A percentile compares a stretch with the other conserved stretches of the same genome.
Conservation (phyloP, 2,888 invertebrate genomes). For the Synanthedon vespiformis region DNA sequence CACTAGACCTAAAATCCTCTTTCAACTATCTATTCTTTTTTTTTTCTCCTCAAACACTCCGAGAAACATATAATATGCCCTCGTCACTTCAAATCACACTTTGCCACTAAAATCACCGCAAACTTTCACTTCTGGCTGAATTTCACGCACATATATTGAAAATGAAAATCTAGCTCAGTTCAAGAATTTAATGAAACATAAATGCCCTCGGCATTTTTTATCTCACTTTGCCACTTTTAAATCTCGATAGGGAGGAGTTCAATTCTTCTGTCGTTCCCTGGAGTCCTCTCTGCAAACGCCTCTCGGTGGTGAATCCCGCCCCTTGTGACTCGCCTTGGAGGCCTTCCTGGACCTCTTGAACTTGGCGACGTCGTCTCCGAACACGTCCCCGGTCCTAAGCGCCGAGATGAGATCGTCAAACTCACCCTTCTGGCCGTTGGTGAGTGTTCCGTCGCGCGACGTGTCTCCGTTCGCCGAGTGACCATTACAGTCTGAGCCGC, state of each 20-base stretch:
- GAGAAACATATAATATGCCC: no score
- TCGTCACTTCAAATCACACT: no score
- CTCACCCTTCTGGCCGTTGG: constrained; percentile 80
- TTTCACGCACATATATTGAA: neutral
- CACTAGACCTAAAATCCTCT: neutral
- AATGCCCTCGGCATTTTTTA: no score
- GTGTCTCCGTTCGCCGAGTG: constrained; percentile 37
- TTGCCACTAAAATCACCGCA: neutral
- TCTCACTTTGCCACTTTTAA: constrained; percentile 1
- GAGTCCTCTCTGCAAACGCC: constrained; percentile 57
- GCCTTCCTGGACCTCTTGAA: constrained; percentile 71
- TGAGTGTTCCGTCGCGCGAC: constrained; percentile 41
- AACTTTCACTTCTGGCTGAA: neutral
- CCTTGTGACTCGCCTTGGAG: constrained; percentile 51
- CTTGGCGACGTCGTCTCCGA: constrained; percentile 95
- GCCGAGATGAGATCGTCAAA: constrained; percentile 97
- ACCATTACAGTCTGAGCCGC: constrained; percentile 69
- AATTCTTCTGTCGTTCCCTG: constrained; percentile 59
- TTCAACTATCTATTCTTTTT: no score
- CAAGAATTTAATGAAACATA: constrained; percentile 1
- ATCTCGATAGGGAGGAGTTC: constrained; percentile 10
- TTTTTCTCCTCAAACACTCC: no score
- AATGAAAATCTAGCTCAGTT: neutral
- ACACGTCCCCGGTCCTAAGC: constrained; percentile 92
- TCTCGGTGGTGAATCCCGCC: constrained; percentile 56